phyloP scores from a whole-genome alignment of 2,797 vertebrate species.

The Salarias fasciatus region DNA sequence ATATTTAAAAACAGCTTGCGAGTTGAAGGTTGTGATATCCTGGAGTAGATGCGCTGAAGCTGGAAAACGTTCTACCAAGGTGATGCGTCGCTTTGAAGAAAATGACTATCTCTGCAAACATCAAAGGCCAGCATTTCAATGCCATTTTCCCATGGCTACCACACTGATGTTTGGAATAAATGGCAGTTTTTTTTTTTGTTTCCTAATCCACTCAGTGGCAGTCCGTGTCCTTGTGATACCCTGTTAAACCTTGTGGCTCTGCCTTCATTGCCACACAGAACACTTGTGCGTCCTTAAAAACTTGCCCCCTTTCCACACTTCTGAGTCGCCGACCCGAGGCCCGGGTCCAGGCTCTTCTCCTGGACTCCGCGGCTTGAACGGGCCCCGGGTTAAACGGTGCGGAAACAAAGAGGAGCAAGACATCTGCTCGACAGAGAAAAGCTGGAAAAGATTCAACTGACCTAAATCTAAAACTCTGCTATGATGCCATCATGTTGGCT shows the following conservation, averaged over 20 bases:
- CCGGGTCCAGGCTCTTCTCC: slow-evolving; percentile 29
- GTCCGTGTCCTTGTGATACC: slow-evolving; percentile 14
- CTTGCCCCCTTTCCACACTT: slow-evolving; percentile 8
- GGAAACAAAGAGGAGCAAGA: slow-evolving; percentile 35
- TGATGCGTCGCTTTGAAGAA: slow-evolving; percentile 32
- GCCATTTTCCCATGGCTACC: slow-evolving; percentile 31
- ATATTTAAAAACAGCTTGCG: slow-evolving; percentile 1
- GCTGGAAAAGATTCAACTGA: slow-evolving; percentile 21
- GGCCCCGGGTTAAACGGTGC: slow-evolving; percentile 47
- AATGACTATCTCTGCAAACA: slow-evolving; percentile 40
- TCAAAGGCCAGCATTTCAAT: slow-evolving; percentile 17
- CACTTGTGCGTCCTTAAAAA: slow-evolving; percentile 21
- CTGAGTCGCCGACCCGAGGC: slow-evolving; percentile 21
- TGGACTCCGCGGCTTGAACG: slow-evolving; percentile 50
- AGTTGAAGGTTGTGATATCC: slow-evolving; percentile 23
- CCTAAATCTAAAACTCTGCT: slow-evolving; percentile 33
- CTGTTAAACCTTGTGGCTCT: slow-evolving; percentile 20
- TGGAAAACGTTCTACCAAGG: slow-evolving; percentile 15
- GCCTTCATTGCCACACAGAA: slow-evolving; percentile 33
- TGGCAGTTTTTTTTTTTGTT: slow-evolving; percentile 22
- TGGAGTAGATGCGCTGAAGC: slow-evolving; percentile 9
- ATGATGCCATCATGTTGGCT: slow-evolving; percentile 3
- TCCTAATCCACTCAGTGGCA: slow-evolving; percentile 28
- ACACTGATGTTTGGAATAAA: slow-evolving; percentile 18
- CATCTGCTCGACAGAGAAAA: slow-evolving; percentile 17